Base-by-base conservation (phyloP, 2,113 vertebrate species). In the Sakesphorus luctuosus region DNA sequence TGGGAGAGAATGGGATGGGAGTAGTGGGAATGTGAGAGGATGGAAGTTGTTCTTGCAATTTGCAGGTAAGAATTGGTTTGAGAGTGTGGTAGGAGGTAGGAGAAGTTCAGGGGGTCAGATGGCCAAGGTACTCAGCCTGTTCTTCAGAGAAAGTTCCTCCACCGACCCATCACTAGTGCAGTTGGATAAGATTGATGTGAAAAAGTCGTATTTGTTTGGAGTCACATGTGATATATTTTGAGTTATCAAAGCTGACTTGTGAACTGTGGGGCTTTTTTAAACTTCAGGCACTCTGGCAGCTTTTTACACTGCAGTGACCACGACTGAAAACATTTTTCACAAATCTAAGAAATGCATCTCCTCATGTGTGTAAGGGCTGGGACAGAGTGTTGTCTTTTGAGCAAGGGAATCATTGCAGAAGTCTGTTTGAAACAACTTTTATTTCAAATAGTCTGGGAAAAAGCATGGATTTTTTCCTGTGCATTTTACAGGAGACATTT, bases 81-180 rank as follows among this genome's bases (percentile, higher is more conserved):
- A 9, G 65, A 53, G 31, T 7, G 16, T 29, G 35, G 63, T 55
- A 43, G 36, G 55, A 53, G 28, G 88, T 36, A 65, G 53, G 40
- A 25, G 17, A 3, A 69, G 20, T 31, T 50, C 31, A 23, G 62
- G 24, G 76, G 55, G 50, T 77, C 0, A 0, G 28, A 7, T 50
- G 46, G 35, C 46, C 0, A 0, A 24, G n/a, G 7, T 63, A 31
- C 78, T 90, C 3, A 0, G 14, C 11, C 55, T 78, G 10, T 23
- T 59, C 26, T 44, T 52, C 71, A 72, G 43, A 36, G 43, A 18
- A 53, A 21, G 20, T 21, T 71, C 26, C 65, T 87, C 44, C 69
- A 80, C 33, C 18, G 49, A n/a, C 56, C 40, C n/a, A 13, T 19
- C 29, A 4, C 21, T 15, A 0, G 3, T 53, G 29, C 33, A 11